Percentiles rank a stretch among this genome's conserved stretches.
These are phyloP conservation scores for Panonychus citri DNA, from an alignment of 1,140 invertebrate genomes.

Conservation along the genomic window DNA sequence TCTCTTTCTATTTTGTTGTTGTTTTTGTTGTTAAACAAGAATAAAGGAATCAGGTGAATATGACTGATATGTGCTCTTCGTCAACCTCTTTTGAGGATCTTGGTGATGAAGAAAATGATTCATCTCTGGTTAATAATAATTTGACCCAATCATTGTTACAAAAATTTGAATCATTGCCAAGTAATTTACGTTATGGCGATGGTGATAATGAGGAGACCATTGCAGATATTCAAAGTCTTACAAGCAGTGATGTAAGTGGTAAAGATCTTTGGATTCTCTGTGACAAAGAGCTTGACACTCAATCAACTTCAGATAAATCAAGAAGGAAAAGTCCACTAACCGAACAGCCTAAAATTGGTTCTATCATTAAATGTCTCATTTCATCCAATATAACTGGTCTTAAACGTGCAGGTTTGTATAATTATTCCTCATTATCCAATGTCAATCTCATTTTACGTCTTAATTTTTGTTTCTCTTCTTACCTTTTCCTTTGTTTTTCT, in stretches of 20 bases:
- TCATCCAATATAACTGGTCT: not conserved
- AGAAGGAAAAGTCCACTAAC: not conserved
- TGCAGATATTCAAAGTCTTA: not conserved
- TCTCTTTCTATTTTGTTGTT: no score
- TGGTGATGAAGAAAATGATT: not conserved
- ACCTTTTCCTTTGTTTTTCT: not conserved
- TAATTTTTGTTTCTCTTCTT: not conserved
- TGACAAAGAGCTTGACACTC: not conserved
- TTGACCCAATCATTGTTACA: not conserved
- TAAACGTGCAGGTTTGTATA: not conserved
- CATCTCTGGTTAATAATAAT: not conserved
- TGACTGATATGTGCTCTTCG: not conserved
- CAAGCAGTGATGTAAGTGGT: not conserved
- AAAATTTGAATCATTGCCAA: not conserved
- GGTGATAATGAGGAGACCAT: not conserved
- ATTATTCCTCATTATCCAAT: not conserved
- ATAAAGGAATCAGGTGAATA: no score
- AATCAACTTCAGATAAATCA: not conserved
- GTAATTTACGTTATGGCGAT: not conserved
- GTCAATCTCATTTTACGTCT: not conserved
- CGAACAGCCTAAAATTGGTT: not conserved
- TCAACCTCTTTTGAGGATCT: not conserved
- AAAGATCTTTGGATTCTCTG: not conserved
- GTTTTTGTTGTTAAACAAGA: no score
- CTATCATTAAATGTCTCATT: constrained; percentile 35